A percentile compares a stretch with the other conserved stretches of the same genome.
These are phyloP conservation scores for Pseudorectes ferrugineus DNA, from an alignment of 2,113 vertebrate species.

Conservation along the genomic window DNA sequence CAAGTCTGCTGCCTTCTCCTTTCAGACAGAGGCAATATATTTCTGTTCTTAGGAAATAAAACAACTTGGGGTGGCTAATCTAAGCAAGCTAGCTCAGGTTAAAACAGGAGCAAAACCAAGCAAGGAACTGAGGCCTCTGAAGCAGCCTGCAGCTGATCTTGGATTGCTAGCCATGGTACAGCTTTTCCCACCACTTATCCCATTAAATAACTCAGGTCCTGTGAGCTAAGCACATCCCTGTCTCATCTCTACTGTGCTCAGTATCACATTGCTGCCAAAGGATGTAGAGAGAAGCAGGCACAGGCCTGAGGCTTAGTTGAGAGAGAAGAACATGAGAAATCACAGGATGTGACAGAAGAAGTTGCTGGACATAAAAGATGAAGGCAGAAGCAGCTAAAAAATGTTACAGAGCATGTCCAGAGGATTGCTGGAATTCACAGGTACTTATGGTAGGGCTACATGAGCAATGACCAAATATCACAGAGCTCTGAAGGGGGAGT, in stretches of 20 bases:
- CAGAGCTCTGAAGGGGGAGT: background rate
- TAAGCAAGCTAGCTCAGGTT: background rate
- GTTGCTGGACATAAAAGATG: background rate
- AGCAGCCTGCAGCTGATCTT: background rate
- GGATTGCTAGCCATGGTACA: background rate
- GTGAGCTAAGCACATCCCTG: background rate
- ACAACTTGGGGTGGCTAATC: background rate
- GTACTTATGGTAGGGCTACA: background rate
- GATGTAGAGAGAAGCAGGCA: background rate
- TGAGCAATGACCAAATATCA: background rate
- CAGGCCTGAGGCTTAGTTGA: background rate
- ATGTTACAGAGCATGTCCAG: rapidly evolving
- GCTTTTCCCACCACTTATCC: background rate
- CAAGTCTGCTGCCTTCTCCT: background rate
- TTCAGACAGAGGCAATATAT: background rate
- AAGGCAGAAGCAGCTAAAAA: background rate
- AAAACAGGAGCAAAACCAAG: background rate
- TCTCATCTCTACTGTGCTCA: background rate
- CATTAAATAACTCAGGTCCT: background rate
- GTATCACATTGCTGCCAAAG: background rate
- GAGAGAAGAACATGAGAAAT: background rate
- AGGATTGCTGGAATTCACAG: background rate
- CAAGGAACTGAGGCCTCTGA: background rate
- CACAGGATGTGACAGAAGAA: rapidly evolving
- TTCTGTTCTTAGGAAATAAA: background rate